Evolutionary conservation across 1,140 invertebrate species (phyloP), one percentile per base, ranked within the genome.

Genomic region (Saxidomus purpurata): DNA sequence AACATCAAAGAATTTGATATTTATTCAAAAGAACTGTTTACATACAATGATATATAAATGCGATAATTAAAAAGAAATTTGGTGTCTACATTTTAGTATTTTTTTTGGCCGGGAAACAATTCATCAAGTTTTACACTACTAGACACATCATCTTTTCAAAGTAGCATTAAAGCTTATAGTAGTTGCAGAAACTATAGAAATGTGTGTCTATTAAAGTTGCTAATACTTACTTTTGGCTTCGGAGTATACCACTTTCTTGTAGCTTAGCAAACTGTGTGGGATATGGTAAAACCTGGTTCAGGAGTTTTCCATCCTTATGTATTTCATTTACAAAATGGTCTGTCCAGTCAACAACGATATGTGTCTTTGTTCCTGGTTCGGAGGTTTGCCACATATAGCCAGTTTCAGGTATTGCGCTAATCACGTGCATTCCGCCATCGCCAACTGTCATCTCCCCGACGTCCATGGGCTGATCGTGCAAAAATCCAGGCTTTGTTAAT

Each of bases 301-400:
- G 63, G 13, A 67, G 28, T 36, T 67, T 67, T 67, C 34, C 63
- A 67, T 67, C 34, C 31, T 61, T 43, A n/a, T 59, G 47, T 34
- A 59, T 61, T 22, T 59, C 61, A 61, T 81, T 81, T 0, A 59
- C 52, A 36, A 81, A 81, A 61, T 81, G 79, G 22, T 52, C 34
- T 11, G 15, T 28, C 79, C 79, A 81, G 34, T 59, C 52, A 11
- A 81, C 3, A 22, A 59, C 52, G 11, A 81, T 31, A 22, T 28
- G 17, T 59, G 36, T 31, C 34, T 81, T 81, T 36, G 79, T 59
- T 17, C 52, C 79, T 31, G n/a, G 49, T 19, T 55, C 22, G 4
- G 67, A 38, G 2, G 79, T 89, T 61, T 89, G 87, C 87, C 87
- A 89, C 67, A 80, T 59, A 40, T 59, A 83, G 9, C 67, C 80